A percentile compares a stretch with the other conserved stretches of the same genome.
Evolutionary conservation across 2,888 invertebrate genomes (phyloP).

Genomic region (Phalera bucephala): DNA sequence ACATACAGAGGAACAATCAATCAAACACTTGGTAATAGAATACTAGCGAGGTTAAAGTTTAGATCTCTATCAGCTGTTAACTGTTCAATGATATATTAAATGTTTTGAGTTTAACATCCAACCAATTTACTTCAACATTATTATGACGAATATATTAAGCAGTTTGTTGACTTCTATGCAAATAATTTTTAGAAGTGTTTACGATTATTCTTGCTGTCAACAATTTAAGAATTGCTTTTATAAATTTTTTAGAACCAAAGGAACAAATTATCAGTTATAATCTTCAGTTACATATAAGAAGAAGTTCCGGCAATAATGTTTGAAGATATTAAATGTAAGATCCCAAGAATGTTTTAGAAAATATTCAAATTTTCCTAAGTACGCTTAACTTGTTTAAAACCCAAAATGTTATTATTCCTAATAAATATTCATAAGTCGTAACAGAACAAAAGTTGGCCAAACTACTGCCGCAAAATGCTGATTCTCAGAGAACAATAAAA

Average conservation of each 20-base stretch:
- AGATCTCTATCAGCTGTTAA: constrained; percentile 23
- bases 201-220: no score
- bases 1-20: constrained; percentile 9
- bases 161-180: background rate
- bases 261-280: no score
- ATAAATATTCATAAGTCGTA: constrained; percentile 1
- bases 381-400: background rate
- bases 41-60: constrained; percentile 20
- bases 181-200: no score
- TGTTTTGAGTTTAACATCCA: constrained; percentile 9
- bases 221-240: no score
- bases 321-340: no score
- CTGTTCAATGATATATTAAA: constrained; percentile 19
- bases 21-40: constrained; percentile 20
- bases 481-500: constrained; percentile 6
- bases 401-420: background rate
- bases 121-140: no score
- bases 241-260: no score
- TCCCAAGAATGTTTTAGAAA: no score
- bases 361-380: background rate
- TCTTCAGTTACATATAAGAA: no score
- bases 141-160: background rate
- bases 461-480: background rate
- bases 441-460: background rate
- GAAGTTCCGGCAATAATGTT: no score